A percentile compares a stretch with the other conserved stretches of the same genome.
Evolutionary conservation across 1,140 invertebrate species (phyloP).

Genomic region (Drosophila tani): DNA sequence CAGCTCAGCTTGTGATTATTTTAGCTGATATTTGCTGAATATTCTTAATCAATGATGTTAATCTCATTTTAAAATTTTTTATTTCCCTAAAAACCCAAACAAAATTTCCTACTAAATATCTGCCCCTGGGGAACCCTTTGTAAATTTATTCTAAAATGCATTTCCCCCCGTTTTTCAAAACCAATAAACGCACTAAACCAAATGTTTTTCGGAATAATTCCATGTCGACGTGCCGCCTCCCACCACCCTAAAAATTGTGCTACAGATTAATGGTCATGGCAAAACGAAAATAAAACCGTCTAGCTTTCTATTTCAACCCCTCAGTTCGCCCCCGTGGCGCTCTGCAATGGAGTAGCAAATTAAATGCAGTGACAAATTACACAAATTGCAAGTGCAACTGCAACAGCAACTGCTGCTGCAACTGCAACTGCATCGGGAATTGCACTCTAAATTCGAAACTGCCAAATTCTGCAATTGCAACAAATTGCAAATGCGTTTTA

Average conservation of each 20-base stretch:
- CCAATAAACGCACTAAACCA: conserved; percentile 4
- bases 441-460: conserved; percentile 49
- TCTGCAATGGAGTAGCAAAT: conserved; percentile 43
- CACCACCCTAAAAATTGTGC: conserved; percentile 24
- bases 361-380: conserved; percentile 77
- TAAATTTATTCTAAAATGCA: not conserved
- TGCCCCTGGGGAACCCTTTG: not conserved
- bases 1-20: not conserved
- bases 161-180: not conserved
- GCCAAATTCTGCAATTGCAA: conserved; percentile 51
- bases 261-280: conserved; percentile 30
- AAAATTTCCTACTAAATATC: not conserved
- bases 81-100: not conserved
- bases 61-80: not conserved
- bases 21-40: not conserved
- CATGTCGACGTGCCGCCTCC: not conserved
- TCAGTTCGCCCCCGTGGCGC: not conserved
- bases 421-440: conserved; percentile 24
- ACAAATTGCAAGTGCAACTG: conserved; percentile 64
- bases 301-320: conserved; percentile 4
- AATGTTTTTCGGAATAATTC: conserved; percentile 16
- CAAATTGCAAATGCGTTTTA: conserved; percentile 77
- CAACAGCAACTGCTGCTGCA: conserved; percentile 6
- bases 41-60: too few relatives aligned
- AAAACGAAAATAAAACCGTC: conserved; percentile 18